phyloP scores from a whole-genome alignment of 2,888 invertebrate species.

The Strigamia transsilvanica region DNA sequence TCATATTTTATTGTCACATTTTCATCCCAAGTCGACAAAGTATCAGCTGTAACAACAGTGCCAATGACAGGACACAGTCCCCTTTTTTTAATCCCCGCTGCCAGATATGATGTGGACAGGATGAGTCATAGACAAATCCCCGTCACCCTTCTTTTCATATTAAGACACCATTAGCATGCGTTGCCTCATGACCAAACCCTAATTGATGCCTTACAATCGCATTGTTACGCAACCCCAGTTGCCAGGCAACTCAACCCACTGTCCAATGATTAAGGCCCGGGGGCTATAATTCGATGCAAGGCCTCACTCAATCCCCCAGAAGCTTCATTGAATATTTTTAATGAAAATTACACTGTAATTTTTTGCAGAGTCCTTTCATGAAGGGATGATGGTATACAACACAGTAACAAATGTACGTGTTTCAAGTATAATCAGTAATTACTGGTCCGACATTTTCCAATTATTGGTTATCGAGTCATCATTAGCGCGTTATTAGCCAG shows the following conservation, averaged over 20 bases:
- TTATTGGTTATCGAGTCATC: background rate
- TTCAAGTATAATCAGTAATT: background rate
- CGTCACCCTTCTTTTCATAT: constrained; percentile 36
- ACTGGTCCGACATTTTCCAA: constrained; percentile 12
- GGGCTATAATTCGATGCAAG: constrained; percentile 13
- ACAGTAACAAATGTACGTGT: background rate
- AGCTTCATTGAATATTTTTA: constrained; percentile 34
- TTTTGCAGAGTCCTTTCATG: background rate
- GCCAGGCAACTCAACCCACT: constrained; percentile 11
- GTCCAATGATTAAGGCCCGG: constrained; percentile 35
- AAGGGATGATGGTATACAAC: background rate
- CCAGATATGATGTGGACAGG: constrained; percentile 43
- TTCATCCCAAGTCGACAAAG: background rate
- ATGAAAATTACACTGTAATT: constrained; percentile 23
- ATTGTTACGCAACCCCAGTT: constrained; percentile 43
- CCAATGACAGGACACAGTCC: constrained; percentile 32
- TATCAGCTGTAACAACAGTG: constrained; percentile 2
- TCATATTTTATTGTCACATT: background rate
- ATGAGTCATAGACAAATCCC: constrained; percentile 30
- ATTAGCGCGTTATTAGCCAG: background rate
- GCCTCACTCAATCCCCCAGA: background rate
- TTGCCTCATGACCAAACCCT: constrained; percentile 48
- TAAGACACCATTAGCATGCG: constrained; percentile 49
- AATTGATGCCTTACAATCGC: constrained; percentile 49
- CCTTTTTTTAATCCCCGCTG: constrained; percentile 29